phyloP scores from a whole-genome alignment of 2,797 vertebrate genomes.

The Leptatherina wallacei region DNA sequence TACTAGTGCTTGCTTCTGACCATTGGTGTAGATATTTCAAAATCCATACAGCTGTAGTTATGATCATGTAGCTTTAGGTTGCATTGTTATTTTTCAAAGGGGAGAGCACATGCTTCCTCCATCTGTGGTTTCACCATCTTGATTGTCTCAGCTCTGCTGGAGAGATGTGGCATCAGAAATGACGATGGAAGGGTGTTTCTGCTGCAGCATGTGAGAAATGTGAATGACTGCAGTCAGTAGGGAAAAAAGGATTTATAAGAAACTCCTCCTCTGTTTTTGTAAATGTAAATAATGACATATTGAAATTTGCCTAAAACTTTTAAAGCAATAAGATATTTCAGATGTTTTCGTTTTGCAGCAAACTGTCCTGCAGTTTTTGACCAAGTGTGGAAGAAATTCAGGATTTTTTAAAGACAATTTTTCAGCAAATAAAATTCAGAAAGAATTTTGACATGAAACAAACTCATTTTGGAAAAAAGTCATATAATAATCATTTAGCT shows the following conservation, averaged over 20 bases:
- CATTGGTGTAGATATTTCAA: constrained; percentile 32
- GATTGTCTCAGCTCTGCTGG: constrained; percentile 28
- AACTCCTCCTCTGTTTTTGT: not conserved
- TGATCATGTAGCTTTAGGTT: constrained; percentile 12
- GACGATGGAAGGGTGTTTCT: constrained; percentile 16
- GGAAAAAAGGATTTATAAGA: not conserved
- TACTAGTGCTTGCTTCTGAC: constrained; percentile 18
- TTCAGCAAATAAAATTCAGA: not conserved
- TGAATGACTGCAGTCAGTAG: constrained; percentile 17
- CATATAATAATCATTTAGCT: not conserved
- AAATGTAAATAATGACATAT: not conserved
- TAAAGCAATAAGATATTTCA: too few species aligned
- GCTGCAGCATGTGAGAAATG: constrained; percentile 23
- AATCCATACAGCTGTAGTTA: constrained; percentile 27
- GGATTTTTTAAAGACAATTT: not conserved
- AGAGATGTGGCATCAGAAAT: constrained; percentile 26
- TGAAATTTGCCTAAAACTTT: too few species aligned
- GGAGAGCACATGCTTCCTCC: constrained; percentile 23
- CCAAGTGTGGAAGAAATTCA: too few species aligned
- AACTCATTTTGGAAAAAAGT: not conserved
- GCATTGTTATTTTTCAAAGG: constrained; percentile 9
- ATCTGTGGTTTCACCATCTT: constrained; percentile 47
- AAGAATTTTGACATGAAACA: not conserved
- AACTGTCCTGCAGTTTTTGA: too few species aligned
- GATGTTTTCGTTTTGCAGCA: too few species aligned